A percentile compares a stretch with the other conserved stretches of the same genome.
Conservation (phyloP, 2,888 invertebrate genomes). For the Papilio gigon region DNA sequence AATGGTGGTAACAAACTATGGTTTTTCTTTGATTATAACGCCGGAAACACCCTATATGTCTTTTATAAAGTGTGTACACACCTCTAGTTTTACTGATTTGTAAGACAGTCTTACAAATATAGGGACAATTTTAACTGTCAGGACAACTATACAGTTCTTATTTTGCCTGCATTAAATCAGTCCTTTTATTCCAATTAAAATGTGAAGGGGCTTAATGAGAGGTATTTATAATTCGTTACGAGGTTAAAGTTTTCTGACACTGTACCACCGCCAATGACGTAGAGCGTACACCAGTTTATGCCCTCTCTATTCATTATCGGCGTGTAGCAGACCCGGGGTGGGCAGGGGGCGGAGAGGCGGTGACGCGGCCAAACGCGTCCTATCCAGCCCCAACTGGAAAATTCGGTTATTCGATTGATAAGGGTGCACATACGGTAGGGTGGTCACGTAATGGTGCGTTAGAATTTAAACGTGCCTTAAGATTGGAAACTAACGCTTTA, state of each 20-base stretch:
- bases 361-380: constrained; percentile 31
- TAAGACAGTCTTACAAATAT: too few relatives aligned
- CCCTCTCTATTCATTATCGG: constrained; percentile 32
- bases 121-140: too few relatives aligned
- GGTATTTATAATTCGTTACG: too few relatives aligned
- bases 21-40: too few relatives aligned
- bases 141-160: too few relatives aligned
- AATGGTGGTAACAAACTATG: too few relatives aligned
- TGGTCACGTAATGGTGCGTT: constrained; percentile 9
- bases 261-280: not conserved
- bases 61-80: too few relatives aligned
- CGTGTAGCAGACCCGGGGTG: constrained; percentile 28
- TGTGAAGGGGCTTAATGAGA: too few relatives aligned
- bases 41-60: too few relatives aligned
- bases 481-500: not conserved
- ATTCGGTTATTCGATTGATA: constrained; percentile 31
- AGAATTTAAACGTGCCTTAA: not conserved
- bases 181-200: too few relatives aligned
- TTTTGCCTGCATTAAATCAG: too few relatives aligned
- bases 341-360: constrained; percentile 20
- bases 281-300: not conserved
- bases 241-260: not conserved
- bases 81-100: too few relatives aligned
- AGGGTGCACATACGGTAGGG: not conserved
- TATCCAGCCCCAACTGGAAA: constrained; percentile 29